These are phyloP conservation scores for Heliangelus exortis DNA, from an alignment of 2,797 vertebrate genomes.

Conservation along the genomic window DNA sequence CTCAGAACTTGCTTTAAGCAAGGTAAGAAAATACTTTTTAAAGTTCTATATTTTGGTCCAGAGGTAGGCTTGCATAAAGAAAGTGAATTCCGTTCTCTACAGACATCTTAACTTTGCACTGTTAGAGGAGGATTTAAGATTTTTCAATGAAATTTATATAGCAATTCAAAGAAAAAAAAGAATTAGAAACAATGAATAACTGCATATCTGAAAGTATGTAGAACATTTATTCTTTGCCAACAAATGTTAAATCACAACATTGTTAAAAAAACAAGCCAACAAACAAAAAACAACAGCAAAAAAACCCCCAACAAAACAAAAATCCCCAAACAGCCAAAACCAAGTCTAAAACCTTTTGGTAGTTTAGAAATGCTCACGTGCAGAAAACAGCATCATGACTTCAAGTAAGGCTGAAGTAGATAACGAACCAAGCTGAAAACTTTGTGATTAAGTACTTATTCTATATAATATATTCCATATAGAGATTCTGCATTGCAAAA, in stretches of 20 bases:
- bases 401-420: neutral
- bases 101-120: neutral
- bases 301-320: too few relatives aligned
- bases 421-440: neutral
- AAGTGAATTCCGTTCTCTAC: neutral
- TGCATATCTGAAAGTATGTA: neutral
- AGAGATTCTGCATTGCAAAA: neutral
- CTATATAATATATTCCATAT: neutral
- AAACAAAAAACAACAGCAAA: too few relatives aligned
- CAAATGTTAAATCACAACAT: neutral
- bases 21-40: neutral
- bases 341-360: neutral
- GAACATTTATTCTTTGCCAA: neutral
- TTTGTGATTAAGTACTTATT: neutral
- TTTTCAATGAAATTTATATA: neutral
- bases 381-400: neutral
- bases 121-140: neutral
- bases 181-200: neutral
- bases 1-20: neutral
- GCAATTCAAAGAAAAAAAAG: neutral
- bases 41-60: neutral
- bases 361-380: neutral
- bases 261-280: accelerated
- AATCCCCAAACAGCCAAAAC: too few relatives aligned
- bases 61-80: neutral